These are phyloP conservation scores for Lathamus discolor DNA, from an alignment of 2,113 vertebrate species.

Conservation along the genomic window DNA sequence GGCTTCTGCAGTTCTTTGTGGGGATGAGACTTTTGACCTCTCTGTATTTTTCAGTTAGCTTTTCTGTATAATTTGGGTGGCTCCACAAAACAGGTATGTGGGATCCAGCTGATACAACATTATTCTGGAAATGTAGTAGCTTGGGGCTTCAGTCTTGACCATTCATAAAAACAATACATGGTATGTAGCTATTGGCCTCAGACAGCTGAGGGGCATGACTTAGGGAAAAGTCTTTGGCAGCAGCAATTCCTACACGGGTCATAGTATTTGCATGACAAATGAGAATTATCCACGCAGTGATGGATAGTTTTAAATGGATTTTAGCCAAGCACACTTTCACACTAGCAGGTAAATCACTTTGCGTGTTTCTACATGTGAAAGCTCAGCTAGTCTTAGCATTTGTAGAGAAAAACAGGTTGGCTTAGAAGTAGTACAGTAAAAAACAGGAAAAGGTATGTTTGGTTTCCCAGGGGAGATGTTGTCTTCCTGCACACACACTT, in stretches of 20 bases:
- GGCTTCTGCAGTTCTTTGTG: neutral
- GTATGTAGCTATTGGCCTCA: neutral
- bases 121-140: neutral
- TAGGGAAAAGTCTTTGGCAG: neutral
- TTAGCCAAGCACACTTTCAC: neutral
- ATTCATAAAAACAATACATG: neutral
- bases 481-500: neutral
- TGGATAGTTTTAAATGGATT: neutral
- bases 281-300: conserved; percentile 7
- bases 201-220: neutral
- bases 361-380: neutral
- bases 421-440: neutral
- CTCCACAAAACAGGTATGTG: neutral
- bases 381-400: neutral
- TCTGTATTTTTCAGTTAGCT: neutral
- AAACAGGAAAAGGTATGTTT: neutral
- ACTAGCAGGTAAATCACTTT: neutral
- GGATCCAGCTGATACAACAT: neutral
- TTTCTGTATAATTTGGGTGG: neutral
- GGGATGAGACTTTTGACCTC: neutral
- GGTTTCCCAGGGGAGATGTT: neutral
- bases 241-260: neutral
- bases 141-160: neutral
- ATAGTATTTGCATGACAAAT: neutral
- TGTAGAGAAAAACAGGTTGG: neutral